Percentiles rank a stretch among this genome's conserved stretches.
phyloP scores from a whole-genome alignment of 2,888 invertebrate genomes.

The Pycnomerus fuliginosus region DNA sequence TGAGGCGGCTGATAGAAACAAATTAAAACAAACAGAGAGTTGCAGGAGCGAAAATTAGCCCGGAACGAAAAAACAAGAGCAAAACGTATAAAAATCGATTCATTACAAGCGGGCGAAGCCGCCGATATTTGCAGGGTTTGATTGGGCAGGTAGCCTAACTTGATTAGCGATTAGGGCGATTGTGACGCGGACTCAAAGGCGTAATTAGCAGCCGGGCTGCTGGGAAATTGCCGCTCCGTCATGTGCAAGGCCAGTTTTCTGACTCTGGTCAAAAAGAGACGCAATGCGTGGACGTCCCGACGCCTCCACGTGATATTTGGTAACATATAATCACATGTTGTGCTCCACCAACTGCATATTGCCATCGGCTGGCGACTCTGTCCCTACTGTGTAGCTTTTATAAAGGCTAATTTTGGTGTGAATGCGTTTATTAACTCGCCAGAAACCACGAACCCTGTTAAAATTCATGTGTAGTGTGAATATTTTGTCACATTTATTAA shows the following conservation, averaged over 20 bases:
- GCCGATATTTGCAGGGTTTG: conserved; percentile 47
- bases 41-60: conserved; percentile 19
- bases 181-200: conserved; percentile 54
- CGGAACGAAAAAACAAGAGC: conserved; percentile 39
- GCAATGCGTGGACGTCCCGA: conserved; percentile 23
- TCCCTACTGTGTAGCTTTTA: conserved; percentile 26
- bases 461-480: conserved; percentile 40
- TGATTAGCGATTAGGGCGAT: conserved; percentile 56
- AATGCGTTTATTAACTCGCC: conserved; percentile 39
- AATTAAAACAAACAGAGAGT: conserved; percentile 25
- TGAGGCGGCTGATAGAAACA: conserved; percentile 7
- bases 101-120: conserved; percentile 43
- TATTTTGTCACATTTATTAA: conserved; percentile 27
- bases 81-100: conserved; percentile 52
- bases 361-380: conserved; percentile 37
- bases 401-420: conserved; percentile 32
- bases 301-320: conserved; percentile 13
- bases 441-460: conserved; percentile 37
- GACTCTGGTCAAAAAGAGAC: too few relatives aligned
- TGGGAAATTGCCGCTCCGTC: conserved; percentile 31
- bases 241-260: too few relatives aligned
- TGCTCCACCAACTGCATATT: conserved; percentile 45
- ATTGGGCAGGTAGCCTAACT: conserved; percentile 54
- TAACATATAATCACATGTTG: conserved; percentile 48
- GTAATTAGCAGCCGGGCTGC: conserved; percentile 49